These are phyloP conservation scores for Dicyrtoma fusca DNA, from an alignment of 2,888 invertebrate species.

Conservation along the genomic window DNA sequence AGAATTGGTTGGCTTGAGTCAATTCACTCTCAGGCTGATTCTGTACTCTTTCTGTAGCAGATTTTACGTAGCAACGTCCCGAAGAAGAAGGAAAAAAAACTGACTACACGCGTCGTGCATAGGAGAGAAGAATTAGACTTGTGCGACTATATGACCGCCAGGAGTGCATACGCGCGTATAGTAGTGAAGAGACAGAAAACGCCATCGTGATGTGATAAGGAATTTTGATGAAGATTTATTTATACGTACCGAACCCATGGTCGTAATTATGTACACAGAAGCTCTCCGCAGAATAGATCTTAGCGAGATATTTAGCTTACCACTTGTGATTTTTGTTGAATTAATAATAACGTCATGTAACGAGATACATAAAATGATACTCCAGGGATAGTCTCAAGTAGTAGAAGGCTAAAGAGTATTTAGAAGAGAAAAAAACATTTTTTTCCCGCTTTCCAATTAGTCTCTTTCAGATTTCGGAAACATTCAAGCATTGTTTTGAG, in stretches of 20 bases:
- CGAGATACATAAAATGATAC: too few species aligned
- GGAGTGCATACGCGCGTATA: too few species aligned
- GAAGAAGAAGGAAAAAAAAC: too few species aligned
- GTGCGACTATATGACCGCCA: too few species aligned
- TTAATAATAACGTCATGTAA: conserved; percentile 16
- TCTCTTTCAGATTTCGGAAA: conserved; percentile 30
- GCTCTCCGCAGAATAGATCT: conserved; percentile 1
- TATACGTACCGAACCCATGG: conserved; percentile 13
- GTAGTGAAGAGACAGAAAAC: neutral
- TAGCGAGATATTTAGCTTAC: neutral
- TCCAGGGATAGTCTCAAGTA: neutral
- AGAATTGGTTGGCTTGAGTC: too few species aligned
- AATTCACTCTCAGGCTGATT: too few species aligned
- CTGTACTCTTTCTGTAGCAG: too few species aligned
- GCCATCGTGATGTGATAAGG: conserved; percentile 39
- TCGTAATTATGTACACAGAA: neutral
- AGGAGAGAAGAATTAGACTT: too few species aligned
- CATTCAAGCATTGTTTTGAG: conserved; percentile 29
- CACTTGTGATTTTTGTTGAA: conserved; percentile 28
- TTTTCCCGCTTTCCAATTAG: conserved; percentile 21
- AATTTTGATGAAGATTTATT: conserved; percentile 53
- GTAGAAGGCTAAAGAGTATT: neutral
- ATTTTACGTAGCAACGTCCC: too few species aligned
- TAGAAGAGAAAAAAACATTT: neutral
- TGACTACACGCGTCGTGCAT: too few species aligned